Evolutionary conservation across 1,140 invertebrate species (phyloP).

Genomic region (Sycophila sp.): DNA sequence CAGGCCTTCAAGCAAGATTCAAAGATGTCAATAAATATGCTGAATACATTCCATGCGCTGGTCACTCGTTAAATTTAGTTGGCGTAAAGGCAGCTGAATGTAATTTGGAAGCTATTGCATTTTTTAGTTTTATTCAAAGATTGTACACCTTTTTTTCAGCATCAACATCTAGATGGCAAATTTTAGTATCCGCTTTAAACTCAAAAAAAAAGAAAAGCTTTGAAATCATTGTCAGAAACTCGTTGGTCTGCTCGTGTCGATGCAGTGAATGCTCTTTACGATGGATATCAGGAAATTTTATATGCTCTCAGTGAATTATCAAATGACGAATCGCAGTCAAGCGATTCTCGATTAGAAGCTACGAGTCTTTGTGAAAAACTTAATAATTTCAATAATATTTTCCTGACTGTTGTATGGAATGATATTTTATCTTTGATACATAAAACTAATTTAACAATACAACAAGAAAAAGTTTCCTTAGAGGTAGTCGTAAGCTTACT

Average conservation of each 20-base stretch:
- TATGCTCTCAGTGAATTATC: conserved; percentile 19
- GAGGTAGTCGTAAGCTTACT: background rate
- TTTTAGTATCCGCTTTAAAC: background rate
- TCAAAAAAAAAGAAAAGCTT: background rate
- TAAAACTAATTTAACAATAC: background rate
- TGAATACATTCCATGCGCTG: conserved; percentile 45
- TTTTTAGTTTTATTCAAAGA: background rate
- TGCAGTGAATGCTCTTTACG: conserved; percentile 17
- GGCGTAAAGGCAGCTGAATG: conserved; percentile 34
- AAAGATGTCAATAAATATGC: conserved; percentile 39
- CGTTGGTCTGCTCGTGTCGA: conserved; percentile 34
- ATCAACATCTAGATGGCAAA: background rate
- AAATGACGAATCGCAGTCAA: conserved; percentile 8
- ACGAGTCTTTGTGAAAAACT: conserved; percentile 1
- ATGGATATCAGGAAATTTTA: conserved; percentile 18
- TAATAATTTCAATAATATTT: background rate
- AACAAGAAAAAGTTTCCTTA: conserved; percentile 1
- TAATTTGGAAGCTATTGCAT: background rate
- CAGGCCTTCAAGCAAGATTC: conserved; percentile 47
- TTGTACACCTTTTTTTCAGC: conserved; percentile 7
- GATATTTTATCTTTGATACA: background rate
- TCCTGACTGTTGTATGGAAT: background rate
- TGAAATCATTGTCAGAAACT: conserved; percentile 31
- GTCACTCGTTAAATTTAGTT: conserved; percentile 47
- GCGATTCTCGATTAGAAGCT: conserved; percentile 26